Evolutionary conservation across 1,140 invertebrate species (phyloP), one percentile per base, ranked within the genome.

Genomic region (Macrosteles quadrilineatus): DNA sequence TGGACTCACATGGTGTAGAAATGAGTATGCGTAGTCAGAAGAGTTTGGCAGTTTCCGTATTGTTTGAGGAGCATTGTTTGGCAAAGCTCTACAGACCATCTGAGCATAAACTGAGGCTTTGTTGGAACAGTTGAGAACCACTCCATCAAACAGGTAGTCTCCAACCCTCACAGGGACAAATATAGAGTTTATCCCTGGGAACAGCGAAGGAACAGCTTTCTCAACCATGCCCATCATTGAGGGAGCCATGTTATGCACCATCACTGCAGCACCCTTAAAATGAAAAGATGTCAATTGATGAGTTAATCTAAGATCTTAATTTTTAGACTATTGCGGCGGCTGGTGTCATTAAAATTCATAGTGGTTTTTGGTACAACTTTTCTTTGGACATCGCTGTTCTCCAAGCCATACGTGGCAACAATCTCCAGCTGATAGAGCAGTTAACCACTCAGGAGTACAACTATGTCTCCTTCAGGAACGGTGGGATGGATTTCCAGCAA

Each of bases 101-200:
- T 6, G 1, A 59, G 55, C 55, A 27, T 4, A 19, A 4, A 23
- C 23, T 1, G 21, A 6, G 9, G 2, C 25, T 2, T 14, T 6
- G 12, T 25, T 23, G 27, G 21, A 25, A 29, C 55, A 59, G 55
- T 59, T 14, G 21, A 59, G 21, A 6, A n/a, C 6, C 4, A 59
- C 9, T 29, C 55, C 55, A 59, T 59, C 55, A 25, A 59, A 59
- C 55, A 59, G 27, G 55, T 27, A 59, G 12, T 25, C 55, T 27
- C 55, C 27, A 9, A 59, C 55, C 6, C 27, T 4, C n/a, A 50
- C 47, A 3, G 47, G 6, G 3, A 19, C n/a, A 4, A 50, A 21
- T 4, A 50, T 50, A 19, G 47, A 50, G 21, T 50, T n/a, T 6
- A 50, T 19, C 21, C 27, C 27, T 3, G 55, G 55, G 23, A 59